phyloP scores from a whole-genome alignment of 2,888 invertebrate species.

The Amblyjoppa fuscipennis region DNA sequence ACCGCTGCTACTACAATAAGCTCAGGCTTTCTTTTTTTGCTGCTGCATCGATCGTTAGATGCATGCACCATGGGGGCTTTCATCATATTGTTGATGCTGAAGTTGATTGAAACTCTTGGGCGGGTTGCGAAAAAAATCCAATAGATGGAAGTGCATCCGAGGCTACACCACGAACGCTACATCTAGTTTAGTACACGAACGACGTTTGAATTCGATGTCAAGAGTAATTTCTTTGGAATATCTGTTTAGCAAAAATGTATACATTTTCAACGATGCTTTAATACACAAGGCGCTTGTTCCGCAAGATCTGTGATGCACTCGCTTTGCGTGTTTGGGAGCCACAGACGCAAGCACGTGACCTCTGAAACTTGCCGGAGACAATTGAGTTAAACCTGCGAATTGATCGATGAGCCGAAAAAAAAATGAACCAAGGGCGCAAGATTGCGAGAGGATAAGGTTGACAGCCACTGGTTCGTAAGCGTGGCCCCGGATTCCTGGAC shows the following conservation, averaged over 20 bases:
- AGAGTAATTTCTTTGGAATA: neutral
- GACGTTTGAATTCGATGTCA: neutral
- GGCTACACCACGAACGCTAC: neutral
- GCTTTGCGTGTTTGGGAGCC: neutral
- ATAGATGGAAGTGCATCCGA: neutral
- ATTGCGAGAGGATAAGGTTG: conserved; percentile 72
- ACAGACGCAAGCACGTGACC: neutral
- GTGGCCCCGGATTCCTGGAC: conserved; percentile 84
- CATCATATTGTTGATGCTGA: conserved; percentile 47
- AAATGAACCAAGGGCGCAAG: neutral
- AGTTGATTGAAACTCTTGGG: conserved; percentile 55
- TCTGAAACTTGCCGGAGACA: neutral
- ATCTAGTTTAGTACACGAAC: neutral
- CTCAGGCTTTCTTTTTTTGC: conserved; percentile 23
- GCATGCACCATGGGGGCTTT: conserved; percentile 33
- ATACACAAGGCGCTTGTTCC: too few relatives aligned
- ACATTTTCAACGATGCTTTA: neutral
- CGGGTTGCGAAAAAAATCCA: conserved; percentile 22
- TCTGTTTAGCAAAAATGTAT: neutral
- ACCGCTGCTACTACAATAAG: conserved; percentile 26
- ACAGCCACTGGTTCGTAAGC: conserved; percentile 82
- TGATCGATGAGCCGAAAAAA: neutral
- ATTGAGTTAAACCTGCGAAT: neutral
- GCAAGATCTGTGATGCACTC: neutral
- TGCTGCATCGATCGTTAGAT: conserved; percentile 8